A percentile compares a stretch with the other conserved stretches of the same genome.
phyloP scores from a whole-genome alignment of 2,888 invertebrate genomes.

The Lasiommata megera region DNA sequence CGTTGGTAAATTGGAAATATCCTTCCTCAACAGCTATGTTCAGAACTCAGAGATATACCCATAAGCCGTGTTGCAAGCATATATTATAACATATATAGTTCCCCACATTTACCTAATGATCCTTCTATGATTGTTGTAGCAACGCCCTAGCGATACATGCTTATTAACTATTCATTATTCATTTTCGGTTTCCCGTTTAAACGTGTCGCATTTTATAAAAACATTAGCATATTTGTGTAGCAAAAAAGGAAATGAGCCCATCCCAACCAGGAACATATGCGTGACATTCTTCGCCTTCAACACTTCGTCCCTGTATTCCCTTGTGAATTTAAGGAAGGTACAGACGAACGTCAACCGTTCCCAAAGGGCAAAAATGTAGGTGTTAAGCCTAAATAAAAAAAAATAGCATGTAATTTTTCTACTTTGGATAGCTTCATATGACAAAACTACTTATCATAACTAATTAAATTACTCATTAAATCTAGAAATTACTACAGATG shows the following conservation, averaged over 20 bases:
- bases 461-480: too few relatives aligned
- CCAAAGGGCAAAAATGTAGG: neutral
- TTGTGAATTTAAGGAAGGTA: constrained; percentile 54
- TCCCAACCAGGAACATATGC: constrained; percentile 64
- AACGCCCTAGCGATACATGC: neutral
- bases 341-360: neutral
- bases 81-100: too few relatives aligned
- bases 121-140: neutral
- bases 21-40: too few relatives aligned
- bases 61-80: too few relatives aligned
- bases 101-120: neutral
- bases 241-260: constrained; percentile 42
- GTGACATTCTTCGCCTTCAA: constrained; percentile 69
- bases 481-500: too few relatives aligned
- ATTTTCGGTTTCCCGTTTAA: constrained; percentile 9
- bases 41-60: too few relatives aligned
- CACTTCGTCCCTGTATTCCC: constrained; percentile 48
- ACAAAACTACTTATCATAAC: too few relatives aligned
- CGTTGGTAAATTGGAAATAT: too few relatives aligned
- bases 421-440: too few relatives aligned
- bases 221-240: constrained; percentile 24
- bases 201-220: constrained; percentile 17
- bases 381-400: too few relatives aligned
- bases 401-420: too few relatives aligned
- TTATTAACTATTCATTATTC: constrained; percentile 7